Percentiles rank a stretch among this genome's conserved stretches.
Evolutionary conservation across 2,113 vertebrate species (phyloP).

Genomic region (Malurus cyaneus): DNA sequence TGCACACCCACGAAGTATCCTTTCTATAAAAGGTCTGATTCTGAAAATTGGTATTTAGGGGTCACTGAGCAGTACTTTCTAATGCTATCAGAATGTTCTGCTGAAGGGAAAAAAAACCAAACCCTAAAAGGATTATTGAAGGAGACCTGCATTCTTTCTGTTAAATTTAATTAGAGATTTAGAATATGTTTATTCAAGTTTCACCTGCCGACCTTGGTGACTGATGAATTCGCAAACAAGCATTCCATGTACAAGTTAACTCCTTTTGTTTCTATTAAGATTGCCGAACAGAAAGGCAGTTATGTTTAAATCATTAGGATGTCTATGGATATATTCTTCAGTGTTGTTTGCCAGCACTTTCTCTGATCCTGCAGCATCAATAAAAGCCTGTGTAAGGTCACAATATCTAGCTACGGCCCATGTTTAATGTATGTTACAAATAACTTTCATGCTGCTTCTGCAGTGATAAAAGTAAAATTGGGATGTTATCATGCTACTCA

Average conservation of each 20-base stretch:
- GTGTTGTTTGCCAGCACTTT: background rate
- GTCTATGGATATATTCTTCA: background rate
- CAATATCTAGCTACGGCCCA: background rate
- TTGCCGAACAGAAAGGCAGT: background rate
- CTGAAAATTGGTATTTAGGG: background rate
- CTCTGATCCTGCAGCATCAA: background rate
- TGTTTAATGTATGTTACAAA: background rate
- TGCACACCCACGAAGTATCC: background rate
- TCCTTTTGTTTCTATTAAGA: background rate
- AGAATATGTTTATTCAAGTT: background rate
- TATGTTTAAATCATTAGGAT: background rate
- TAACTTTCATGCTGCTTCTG: background rate
- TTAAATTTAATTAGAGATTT: background rate
- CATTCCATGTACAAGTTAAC: background rate
- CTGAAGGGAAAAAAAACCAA: background rate
- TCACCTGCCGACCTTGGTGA: background rate
- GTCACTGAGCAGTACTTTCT: background rate
- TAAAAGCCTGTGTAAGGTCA: background rate
- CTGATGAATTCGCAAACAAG: background rate
- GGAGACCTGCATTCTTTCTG: background rate
- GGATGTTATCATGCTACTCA: background rate
- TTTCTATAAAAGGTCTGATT: background rate
- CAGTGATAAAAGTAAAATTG: background rate
- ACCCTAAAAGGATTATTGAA: background rate
- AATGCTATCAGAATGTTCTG: background rate